phyloP scores from a whole-genome alignment of 2,113 vertebrate genomes.

The Desmodus rotundus region DNA sequence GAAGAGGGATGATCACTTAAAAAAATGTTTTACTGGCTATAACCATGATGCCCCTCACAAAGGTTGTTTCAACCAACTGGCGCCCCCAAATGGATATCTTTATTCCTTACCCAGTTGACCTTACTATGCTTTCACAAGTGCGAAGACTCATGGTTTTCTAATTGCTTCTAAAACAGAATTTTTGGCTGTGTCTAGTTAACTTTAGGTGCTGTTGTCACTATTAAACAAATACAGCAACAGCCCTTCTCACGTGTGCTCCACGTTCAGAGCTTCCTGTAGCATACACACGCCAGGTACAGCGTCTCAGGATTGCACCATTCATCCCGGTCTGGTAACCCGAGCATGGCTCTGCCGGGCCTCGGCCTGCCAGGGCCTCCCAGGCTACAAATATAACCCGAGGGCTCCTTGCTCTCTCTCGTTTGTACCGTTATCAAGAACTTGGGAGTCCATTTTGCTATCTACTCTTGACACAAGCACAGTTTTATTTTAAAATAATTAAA shows the following conservation, averaged over 20 bases:
- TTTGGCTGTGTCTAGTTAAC: no score
- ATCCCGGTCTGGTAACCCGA: neutral
- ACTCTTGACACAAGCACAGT: neutral
- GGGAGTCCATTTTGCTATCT: neutral
- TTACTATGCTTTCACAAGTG: rapidly evolving
- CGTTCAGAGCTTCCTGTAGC: neutral
- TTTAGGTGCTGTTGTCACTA: neutral
- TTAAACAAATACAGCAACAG: neutral
- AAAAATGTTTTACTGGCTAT: neutral
- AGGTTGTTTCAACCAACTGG: rapidly evolving
- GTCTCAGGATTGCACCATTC: neutral
- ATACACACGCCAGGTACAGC: rapidly evolving
- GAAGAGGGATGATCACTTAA: no score
- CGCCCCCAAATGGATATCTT: neutral
- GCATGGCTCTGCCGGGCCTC: no score
- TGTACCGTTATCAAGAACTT: rapidly evolving
- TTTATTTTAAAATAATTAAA: neutral
- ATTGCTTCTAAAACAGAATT: neutral
- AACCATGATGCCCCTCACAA: neutral
- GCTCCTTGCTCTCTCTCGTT: neutral
- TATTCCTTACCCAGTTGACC: neutral
- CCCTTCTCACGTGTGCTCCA: rapidly evolving
- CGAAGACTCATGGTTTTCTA: neutral
- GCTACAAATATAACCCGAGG: neutral
- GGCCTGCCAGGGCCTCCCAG: neutral